Evolutionary conservation across 2,113 vertebrate species (phyloP).

Genomic region (Procavia capensis): DNA sequence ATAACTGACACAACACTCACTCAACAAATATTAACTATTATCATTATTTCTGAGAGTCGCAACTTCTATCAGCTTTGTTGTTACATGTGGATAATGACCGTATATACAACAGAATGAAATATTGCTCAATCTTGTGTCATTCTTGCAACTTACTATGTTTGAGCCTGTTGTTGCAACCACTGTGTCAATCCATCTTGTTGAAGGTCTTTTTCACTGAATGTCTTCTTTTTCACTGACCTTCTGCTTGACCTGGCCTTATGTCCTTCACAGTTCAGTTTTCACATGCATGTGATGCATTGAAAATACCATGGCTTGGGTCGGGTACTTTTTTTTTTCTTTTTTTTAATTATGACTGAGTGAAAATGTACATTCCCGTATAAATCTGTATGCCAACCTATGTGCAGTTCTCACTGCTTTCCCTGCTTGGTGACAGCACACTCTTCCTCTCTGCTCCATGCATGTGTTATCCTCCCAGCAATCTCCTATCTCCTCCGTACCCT

Average conservation of each 20-base stretch:
- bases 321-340: no score
- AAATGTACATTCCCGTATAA: no score
- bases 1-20: neutral
- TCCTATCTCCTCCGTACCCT: no score
- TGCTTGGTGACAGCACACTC: no score
- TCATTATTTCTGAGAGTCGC: neutral
- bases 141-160: neutral
- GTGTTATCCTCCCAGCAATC: no score
- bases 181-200: neutral
- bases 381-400: no score
- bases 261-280: neutral
- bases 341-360: no score
- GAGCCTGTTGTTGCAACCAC: neutral
- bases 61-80: neutral
- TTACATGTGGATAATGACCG: no score
- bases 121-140: neutral
- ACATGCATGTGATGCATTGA: neutral
- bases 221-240: neutral
- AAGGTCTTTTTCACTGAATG: no score
- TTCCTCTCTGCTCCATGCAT: no score
- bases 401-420: no score
- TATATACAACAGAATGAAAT: no score
- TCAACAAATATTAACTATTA: neutral
- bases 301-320: neutral
- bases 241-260: neutral